Base-by-base conservation (phyloP, 37 sponge, comb jelly and placozoan genomes). In the Mnemiopsis leidyi region DNA sequence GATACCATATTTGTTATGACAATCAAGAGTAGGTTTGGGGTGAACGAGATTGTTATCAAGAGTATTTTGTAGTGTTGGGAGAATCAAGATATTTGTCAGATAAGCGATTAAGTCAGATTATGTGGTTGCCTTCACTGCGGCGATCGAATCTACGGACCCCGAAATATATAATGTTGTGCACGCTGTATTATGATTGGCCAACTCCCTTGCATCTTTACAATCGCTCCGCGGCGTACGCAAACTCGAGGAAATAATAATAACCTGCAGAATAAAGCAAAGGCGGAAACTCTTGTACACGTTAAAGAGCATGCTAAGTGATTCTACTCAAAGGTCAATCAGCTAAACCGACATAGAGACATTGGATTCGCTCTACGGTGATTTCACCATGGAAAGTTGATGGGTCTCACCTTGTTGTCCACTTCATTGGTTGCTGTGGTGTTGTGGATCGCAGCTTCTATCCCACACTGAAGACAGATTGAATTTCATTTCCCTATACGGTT, bases 371-470 rank as follows among this genome's bases (percentile, higher is more conserved):
- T n/a, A n/a, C n/a, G n/a, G n/a, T n/a, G n/a, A n/a, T n/a, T n/a
- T n/a, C n/a, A n/a, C n/a, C n/a, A n/a, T n/a, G n/a, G n/a, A n/a
- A n/a, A n/a, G n/a, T n/a, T n/a, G n/a, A 48, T 13, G 5, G 13
- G 9, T 48, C 61, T 48, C 13, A 85, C 36, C 32, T 85, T 61
- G n/a, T 24, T 38, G n/a, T 36, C 21, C 61, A 36, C 36, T 13
- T 32, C 30, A 71, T 71, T 28, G 20, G 75, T n/a, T 13, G 30
- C 2, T 23, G 75, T 71, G 0, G 90, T 85, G 48, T 33, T 85
- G 90, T 85, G 90, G 23, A 85, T 85, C 24, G 90, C 90, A 28
- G 40, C 90, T 26, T 85, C 90, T 13, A 85, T 85, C 0, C 90
- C 90, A 21, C 61, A 38, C 90, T 85, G 30, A 39, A 33, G 23